Conservation (phyloP, 1,140 invertebrate genomes). For the Ostrea denselamellosa region DNA sequence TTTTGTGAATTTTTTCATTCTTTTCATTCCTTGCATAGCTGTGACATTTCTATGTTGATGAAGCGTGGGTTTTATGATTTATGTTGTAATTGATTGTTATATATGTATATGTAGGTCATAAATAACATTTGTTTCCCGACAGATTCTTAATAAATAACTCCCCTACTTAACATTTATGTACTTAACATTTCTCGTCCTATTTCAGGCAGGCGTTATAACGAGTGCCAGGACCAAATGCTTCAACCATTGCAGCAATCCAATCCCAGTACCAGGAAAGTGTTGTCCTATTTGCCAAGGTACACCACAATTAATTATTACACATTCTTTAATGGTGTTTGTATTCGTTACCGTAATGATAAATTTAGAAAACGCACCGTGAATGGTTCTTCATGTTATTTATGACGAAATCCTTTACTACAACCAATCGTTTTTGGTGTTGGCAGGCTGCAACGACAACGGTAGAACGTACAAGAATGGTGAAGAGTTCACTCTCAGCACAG, state of each 20-base stretch:
- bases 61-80: not conserved
- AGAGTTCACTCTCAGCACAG: conserved; percentile 66
- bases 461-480: conserved; percentile 68
- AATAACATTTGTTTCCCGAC: not conserved
- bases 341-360: not conserved
- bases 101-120: conserved; percentile 8
- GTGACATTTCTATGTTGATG: not conserved
- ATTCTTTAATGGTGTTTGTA: not conserved
- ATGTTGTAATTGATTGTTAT: conserved; percentile 41
- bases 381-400: not conserved
- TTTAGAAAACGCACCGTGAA: not conserved
- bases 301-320: not conserved
- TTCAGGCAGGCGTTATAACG: conserved; percentile 88
- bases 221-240: conserved; percentile 88
- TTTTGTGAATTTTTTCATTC: not conserved
- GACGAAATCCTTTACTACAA: not conserved
- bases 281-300: conserved; percentile 69
- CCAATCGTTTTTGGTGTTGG: conserved; percentile 41
- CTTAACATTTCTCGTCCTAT: conserved; percentile 6
- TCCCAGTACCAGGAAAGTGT: conserved; percentile 61
- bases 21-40: conserved; percentile 7
- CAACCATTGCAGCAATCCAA: conserved; percentile 83
- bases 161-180: not conserved
- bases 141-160: not conserved
- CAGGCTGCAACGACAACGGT: conserved; percentile 72